Percentiles rank a stretch among this genome's conserved stretches.
Evolutionary conservation across 2,113 vertebrate species (phyloP).

Genomic region (Indri indri): DNA sequence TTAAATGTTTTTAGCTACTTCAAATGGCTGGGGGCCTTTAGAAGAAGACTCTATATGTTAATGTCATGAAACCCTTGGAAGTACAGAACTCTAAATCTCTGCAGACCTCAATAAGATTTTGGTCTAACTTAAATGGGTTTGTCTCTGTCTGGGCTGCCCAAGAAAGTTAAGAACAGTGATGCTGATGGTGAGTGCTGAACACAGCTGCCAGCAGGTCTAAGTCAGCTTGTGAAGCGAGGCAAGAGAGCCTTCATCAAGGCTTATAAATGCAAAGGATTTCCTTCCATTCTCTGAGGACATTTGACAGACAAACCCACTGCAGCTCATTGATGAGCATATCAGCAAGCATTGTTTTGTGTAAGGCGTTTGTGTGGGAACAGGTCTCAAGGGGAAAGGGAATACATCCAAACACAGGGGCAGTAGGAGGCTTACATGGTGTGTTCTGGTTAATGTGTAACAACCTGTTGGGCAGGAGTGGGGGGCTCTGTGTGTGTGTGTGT

Average conservation of each 20-base stretch:
- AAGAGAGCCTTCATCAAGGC: not conserved
- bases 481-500: not conserved
- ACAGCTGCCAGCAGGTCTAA: not conserved
- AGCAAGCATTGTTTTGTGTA: conserved; percentile 66
- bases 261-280: conserved; percentile 74
- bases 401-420: not conserved
- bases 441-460: conserved; percentile 11
- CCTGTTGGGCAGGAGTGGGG: not conserved
- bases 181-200: not conserved
- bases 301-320: conserved; percentile 31
- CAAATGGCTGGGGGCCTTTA: not conserved
- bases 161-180: not conserved
- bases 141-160: not conserved
- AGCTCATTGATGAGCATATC: conserved; percentile 61
- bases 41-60: not conserved
- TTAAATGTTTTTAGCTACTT: not conserved
- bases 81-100: not conserved
- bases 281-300: conserved; percentile 66
- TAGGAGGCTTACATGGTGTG: not conserved
- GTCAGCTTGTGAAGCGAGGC: not conserved
- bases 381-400: not conserved
- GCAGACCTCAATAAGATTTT: not conserved
- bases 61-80: not conserved
- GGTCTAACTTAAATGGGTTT: conserved; percentile 19
- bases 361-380: conserved; percentile 73